These are phyloP conservation scores for Toxotes lorentzi DNA, from an alignment of 2,797 vertebrate species.

Conservation along the genomic window DNA sequence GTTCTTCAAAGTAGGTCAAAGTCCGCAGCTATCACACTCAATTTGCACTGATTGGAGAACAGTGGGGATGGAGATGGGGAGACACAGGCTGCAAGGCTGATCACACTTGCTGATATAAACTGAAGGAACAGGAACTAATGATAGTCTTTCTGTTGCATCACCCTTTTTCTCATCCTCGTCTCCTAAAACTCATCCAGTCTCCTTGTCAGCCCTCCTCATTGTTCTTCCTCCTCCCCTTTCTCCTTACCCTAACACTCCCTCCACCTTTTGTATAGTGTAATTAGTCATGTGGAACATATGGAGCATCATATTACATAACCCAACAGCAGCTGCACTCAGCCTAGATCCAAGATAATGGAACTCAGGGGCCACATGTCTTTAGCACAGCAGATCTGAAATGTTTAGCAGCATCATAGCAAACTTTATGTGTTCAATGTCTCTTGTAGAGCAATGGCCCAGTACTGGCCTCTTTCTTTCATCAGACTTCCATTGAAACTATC, in stretches of 20 bases:
- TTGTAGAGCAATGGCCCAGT: constrained; percentile 45
- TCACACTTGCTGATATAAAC: constrained; percentile 81
- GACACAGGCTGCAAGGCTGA: constrained; percentile 67
- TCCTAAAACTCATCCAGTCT: constrained; percentile 45
- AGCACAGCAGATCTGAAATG: constrained; percentile 41
- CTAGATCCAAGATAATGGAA: constrained; percentile 56
- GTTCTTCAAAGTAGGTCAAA: constrained; percentile 86
- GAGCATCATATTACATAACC: constrained; percentile 79
- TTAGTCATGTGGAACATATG: constrained; percentile 80
- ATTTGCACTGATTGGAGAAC: constrained; percentile 81
- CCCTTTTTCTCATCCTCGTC: constrained; percentile 42
- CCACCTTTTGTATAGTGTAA: constrained; percentile 68
- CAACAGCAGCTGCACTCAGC: constrained; percentile 69
- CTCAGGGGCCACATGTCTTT: constrained; percentile 46
- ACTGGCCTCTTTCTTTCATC: constrained; percentile 55
- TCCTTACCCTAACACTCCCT: constrained; percentile 40
- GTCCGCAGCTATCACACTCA: constrained; percentile 81
- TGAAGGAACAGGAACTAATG: constrained; percentile 78
- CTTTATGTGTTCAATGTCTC: constrained; percentile 38
- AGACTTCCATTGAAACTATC: constrained; percentile 41
- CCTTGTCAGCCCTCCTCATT: constrained; percentile 52
- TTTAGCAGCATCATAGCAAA: constrained; percentile 54
- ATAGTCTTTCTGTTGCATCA: constrained; percentile 50
- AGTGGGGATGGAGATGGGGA: constrained; percentile 48
- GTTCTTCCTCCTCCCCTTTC: constrained; percentile 51